These are phyloP conservation scores for Drosophila rubida DNA, from an alignment of 2,888 invertebrate species.

Conservation along the genomic window DNA sequence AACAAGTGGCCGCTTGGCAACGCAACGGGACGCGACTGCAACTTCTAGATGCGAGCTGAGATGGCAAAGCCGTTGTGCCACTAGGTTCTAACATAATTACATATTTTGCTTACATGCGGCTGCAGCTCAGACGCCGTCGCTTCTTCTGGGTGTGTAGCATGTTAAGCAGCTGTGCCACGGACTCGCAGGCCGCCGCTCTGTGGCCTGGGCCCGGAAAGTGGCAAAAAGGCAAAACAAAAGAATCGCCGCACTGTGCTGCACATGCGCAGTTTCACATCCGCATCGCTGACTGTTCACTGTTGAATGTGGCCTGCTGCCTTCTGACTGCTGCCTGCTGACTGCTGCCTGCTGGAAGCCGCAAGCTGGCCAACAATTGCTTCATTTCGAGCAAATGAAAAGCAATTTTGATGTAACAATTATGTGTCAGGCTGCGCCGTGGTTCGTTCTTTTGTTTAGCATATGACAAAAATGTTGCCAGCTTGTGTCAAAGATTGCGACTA, in stretches of 20 bases:
- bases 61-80: slow-evolving; percentile 24
- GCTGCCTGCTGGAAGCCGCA: slow-evolving; percentile 1
- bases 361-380: slow-evolving; percentile 68
- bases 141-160: slow-evolving; percentile 61
- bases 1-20: slow-evolving; percentile 36
- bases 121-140: slow-evolving; percentile 38
- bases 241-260: slow-evolving; percentile 55
- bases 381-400: slow-evolving; percentile 77
- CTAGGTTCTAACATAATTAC: slow-evolving; percentile 75
- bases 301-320: neutral
- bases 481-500: slow-evolving; percentile 41
- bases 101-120: slow-evolving; percentile 63
- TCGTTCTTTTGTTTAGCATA: slow-evolving; percentile 74
- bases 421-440: slow-evolving; percentile 53
- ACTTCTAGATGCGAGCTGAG: slow-evolving; percentile 13
- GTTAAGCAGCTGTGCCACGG: slow-evolving; percentile 63
- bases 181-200: slow-evolving; percentile 20
- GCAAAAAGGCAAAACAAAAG: slow-evolving; percentile 73
- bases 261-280: slow-evolving; percentile 75
- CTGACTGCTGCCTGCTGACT: slow-evolving; percentile 17
- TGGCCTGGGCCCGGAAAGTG: slow-evolving; percentile 57
- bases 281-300: slow-evolving; percentile 53
- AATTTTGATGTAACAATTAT: slow-evolving; percentile 74
- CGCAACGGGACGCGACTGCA: slow-evolving; percentile 24
- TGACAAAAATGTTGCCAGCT: slow-evolving; percentile 61